Base-by-base conservation (phyloP, 1,140 invertebrate species). In the Lordiphosa mommai region DNA sequence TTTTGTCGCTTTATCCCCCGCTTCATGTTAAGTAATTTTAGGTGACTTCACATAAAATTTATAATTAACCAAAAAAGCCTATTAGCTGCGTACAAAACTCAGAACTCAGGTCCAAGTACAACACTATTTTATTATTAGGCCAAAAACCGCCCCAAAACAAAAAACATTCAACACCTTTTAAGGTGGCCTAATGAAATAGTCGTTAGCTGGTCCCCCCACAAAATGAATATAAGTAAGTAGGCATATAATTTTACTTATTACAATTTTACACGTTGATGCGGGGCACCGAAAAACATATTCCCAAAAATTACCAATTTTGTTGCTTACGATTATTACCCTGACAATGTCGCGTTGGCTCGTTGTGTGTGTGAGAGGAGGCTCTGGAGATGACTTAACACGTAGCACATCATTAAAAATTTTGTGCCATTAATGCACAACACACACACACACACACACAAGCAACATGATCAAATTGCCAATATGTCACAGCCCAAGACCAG, bases 331-430 rank as follows among this genome's bases (percentile, higher is more conserved):
- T 82, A 82, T 82, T 82, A 82, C 76, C 67, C 71, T 82, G 67
- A 69, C 57, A 80, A 80, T 80, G 20, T 55, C 13, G 14, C 51
- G 41, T 37, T 52, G 48, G 38, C 50, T 59, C 72, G 41, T 44
- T 66, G 52, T 52, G 38, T 56, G 46, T 59, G 27, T 55, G 51
- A 43, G 61, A 65, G 70, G 72, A 67, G 72, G 60, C 77, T 82
- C 77, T 84, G 72, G 77, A 82, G 77, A 82, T 84, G 79, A 82
- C 77, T 82, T 82, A 69, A 82, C 77, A 82, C 77, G 77, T 82
- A 82, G 77, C 72, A 82, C 77, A 84, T 82, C 77, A 82, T 82
- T 82, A 82, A 82, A 82, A 82, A 82, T 82, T 82, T 84, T 64
- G 72, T 84, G 72, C 63, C 77, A 82, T 82, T 82, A 82, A 82